These are phyloP conservation scores for Lymantria monacha DNA, from an alignment of 2,888 invertebrate species.

Conservation along the genomic window DNA sequence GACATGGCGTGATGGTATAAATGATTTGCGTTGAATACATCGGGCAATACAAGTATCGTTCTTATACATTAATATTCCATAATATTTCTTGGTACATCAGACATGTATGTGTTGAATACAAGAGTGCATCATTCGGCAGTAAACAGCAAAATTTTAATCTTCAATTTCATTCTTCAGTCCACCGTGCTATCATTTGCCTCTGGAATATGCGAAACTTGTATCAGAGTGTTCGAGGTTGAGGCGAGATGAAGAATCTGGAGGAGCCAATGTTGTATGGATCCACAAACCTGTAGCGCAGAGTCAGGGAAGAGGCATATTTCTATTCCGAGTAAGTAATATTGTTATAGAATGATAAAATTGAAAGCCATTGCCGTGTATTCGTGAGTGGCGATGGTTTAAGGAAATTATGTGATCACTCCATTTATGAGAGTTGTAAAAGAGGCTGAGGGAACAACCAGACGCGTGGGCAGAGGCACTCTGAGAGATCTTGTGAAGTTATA, in stretches of 20 bases:
- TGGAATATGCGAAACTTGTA: slow-evolving; percentile 92
- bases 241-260: slow-evolving; percentile 61
- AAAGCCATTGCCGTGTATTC: not conserved
- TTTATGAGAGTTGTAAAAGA: no score
- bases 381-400: not conserved
- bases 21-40: no score
- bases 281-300: slow-evolving; percentile 94
- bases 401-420: no score
- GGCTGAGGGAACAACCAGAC: no score
- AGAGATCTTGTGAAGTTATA: no score
- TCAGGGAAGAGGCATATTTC: slow-evolving; percentile 91
- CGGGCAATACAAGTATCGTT: no score
- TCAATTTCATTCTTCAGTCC: slow-evolving; percentile 78
- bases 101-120: no score
- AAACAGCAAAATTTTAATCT: not conserved
- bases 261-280: slow-evolving; percentile 87
- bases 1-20: no score
- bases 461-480: no score
- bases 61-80: no score
- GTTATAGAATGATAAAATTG: not conserved
- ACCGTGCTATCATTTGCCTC: slow-evolving; percentile 89
- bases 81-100: no score
- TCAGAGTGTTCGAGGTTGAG: slow-evolving; percentile 87
- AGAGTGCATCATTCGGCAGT: no score
- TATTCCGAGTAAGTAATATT: slow-evolving; percentile 85